Percentiles rank a stretch among this genome's conserved stretches.
These are phyloP conservation scores for Ibidorhyncha struthersii DNA, from an alignment of 2,113 vertebrate genomes.

Conservation along the genomic window DNA sequence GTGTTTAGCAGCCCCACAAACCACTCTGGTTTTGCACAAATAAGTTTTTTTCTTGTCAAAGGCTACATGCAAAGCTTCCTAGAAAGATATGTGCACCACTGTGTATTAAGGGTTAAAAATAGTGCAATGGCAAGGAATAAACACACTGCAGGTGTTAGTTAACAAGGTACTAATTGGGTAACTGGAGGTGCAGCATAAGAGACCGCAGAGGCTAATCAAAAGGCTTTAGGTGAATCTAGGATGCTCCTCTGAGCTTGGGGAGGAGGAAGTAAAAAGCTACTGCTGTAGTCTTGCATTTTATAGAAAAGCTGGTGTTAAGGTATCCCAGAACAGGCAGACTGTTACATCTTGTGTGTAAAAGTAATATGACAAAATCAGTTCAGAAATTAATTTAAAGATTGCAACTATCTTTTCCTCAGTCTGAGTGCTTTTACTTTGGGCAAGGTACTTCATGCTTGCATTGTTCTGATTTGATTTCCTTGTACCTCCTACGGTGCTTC, in stretches of 20 bases:
- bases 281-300: background rate
- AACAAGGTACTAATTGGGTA: conserved; percentile 59
- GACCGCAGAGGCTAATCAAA: conserved; percentile 42
- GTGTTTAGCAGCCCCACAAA: background rate
- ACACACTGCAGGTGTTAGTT: conserved; percentile 34
- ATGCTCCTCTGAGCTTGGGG: background rate
- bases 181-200: background rate
- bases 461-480: background rate
- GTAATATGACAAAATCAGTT: background rate
- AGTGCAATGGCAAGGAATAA: background rate
- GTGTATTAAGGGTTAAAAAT: background rate
- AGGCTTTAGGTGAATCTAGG: background rate
- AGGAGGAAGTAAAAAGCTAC: background rate
- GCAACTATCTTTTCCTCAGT: background rate
- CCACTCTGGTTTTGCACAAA: background rate
- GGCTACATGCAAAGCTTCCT: background rate
- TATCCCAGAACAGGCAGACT: background rate
- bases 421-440: background rate
- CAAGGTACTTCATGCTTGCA: background rate
- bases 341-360: background rate
- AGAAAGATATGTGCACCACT: background rate
- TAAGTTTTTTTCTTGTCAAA: background rate
- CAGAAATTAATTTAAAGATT: background rate
- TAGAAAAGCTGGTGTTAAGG: background rate
- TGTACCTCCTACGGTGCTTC: background rate